Base-by-base conservation (phyloP, 1,140 invertebrate genomes). In the Dinoponera quadriceps region DNA sequence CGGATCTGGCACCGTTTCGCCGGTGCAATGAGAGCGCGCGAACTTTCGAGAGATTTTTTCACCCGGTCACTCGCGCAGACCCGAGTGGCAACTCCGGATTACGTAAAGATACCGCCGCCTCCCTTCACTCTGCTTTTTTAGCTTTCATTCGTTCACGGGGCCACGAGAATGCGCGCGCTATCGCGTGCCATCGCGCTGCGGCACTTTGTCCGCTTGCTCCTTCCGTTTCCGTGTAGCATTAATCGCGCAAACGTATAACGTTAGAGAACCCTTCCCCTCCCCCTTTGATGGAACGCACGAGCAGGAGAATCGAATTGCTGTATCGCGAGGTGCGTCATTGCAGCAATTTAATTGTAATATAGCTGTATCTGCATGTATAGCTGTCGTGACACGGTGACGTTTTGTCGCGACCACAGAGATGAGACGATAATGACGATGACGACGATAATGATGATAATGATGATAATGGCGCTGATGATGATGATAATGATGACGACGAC, bases 261-360 rank as follows among this genome's bases (percentile, higher is more conserved):
- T 65, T 49, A 54, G 60, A 51, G 38, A 44, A 44, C 7, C 38
- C 38, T 44, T 44, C 38, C 38, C 38, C 7, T 33, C 2, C 49
- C 62, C 38, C 62, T 44, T 27, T 44, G 20, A 5, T 57, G 33
- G 14, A 14, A 69, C 25, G 38, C n/a, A n/a, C 65, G n/a, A 71
- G 25, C 22, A 25, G 51, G 9, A 44, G 57, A 27, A 44, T 77
- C 74, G 48, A 77, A 66, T 77, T 77, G 51, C 69, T 71, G 14
- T 7, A 69, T n/a, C 33, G 14, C 22, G 29, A 25, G 51, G 65
- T 90, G n/a, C n/a, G 86, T 80, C 54, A 66, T 77, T 33, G 38
- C 74, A 65, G 82, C 87, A 84, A 90, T 85, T 90, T 91, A 89
- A 91, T 84, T 92, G 90, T 91, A 91, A 91, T 88, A 91, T 91